Percentiles rank a stretch among this genome's conserved stretches.
Evolutionary conservation across 2,888 invertebrate species (phyloP).

Genomic region (Ecdyonurus torrentis): DNA sequence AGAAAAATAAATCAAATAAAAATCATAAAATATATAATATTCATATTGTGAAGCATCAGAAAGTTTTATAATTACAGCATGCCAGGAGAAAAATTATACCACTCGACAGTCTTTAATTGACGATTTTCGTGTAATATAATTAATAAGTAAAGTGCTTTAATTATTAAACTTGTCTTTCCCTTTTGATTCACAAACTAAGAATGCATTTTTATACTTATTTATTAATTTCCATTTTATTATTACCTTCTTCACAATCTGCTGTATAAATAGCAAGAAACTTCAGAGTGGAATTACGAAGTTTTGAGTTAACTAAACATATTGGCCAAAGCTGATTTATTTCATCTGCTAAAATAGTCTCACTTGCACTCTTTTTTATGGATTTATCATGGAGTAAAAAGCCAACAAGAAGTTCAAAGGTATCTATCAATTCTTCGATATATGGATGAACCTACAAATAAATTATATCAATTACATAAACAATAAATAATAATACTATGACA

Average conservation of each 20-base stretch:
- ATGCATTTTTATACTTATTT: not conserved
- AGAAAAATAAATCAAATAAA: too few relatives aligned
- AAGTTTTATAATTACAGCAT: too few relatives aligned
- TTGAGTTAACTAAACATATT: not conserved
- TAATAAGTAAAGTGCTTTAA: too few relatives aligned
- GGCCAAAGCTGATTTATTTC: not conserved
- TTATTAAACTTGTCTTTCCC: not conserved
- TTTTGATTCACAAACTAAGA: not conserved
- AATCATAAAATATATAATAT: too few relatives aligned
- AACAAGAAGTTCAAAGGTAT: not conserved
- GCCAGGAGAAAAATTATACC: too few relatives aligned
- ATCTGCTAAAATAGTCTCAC: not conserved
- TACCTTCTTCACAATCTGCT: not conserved
- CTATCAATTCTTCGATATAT: not conserved
- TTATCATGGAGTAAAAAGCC: not conserved
- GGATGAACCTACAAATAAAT: not conserved
- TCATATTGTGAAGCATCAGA: too few relatives aligned
- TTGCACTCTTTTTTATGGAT: not conserved
- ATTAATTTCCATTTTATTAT: not conserved
- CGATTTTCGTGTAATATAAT: too few relatives aligned
- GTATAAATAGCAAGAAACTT: not conserved
- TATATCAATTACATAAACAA: not conserved
- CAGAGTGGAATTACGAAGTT: not conserved
- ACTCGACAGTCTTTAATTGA: too few relatives aligned
- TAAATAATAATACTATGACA: not conserved